Evolutionary conservation across 2,888 invertebrate species (phyloP), one percentile per base, ranked within the genome.

Genomic region (Drosophila birchii): DNA sequence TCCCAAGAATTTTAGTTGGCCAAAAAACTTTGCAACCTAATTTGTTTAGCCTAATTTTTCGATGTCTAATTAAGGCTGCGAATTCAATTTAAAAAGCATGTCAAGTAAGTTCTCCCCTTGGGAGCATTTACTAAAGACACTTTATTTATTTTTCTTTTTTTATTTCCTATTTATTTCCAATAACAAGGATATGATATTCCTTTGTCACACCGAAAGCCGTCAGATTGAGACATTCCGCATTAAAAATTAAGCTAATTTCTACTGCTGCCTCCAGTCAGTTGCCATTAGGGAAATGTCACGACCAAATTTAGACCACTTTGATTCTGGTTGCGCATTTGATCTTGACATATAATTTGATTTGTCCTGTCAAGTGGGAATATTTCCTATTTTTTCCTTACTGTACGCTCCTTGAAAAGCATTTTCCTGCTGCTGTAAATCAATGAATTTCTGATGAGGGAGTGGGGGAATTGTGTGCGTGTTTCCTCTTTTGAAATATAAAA

Each of bases 261-360:
- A 56, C 23, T 16, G 23, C 45, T 34, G 18, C 12, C 55, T 34
- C 43, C 32, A 38, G 29, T 8, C 7, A 29, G 29, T 16, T n/a
- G 41, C 45, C 49, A 68, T 68, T 68, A 68, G 29, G 68, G 18
- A 68, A 66, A 68, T 68, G 66, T 68, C 68, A 68, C 68, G 68
- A 49, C 68, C 67, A 56, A 68, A 64, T 56, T 64, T 41, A 34
- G 61, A 62, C 64, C 34, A 57, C 81, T 81, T 82, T 82, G 78
- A 80, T 75, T 71, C 53, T 43, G 41, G 41, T 45, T 66, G 34
- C 68, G 63, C 57, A 71, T 80, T 81, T 79, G 78, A 82, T 78
- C 59, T 60, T 3, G 56, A 16, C 41, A 45, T 49, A 55, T 80
- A 68, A 80, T 80, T 81, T 69, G 61, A 82, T 78, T 82, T 77